A percentile compares a stretch with the other conserved stretches of the same genome.
phyloP scores from a whole-genome alignment of 2,113 vertebrate genomes.

The Lontra canadensis region DNA sequence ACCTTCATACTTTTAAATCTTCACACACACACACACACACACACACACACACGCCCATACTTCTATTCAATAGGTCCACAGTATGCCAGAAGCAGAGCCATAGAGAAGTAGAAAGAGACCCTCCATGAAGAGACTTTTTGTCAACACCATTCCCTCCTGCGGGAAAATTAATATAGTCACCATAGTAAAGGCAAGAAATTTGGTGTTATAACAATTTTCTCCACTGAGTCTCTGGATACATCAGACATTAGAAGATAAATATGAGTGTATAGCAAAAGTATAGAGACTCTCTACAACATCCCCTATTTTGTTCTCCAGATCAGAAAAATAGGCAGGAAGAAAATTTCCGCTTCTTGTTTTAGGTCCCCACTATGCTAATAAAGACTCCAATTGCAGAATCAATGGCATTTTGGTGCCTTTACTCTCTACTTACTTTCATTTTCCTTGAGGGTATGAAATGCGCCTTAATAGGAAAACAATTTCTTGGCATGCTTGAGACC shows the following conservation, averaged over 20 bases:
- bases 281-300: not conserved
- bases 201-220: not conserved
- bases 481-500: not conserved
- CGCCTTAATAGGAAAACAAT: not conserved
- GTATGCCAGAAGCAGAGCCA: not conserved
- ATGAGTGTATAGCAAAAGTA: not conserved
- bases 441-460: not conserved
- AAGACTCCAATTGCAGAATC: not conserved
- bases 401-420: not conserved
- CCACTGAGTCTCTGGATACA: not conserved
- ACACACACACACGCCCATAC: not conserved
- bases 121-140: not conserved
- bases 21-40: not conserved
- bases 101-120: not conserved
- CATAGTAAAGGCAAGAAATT: not conserved
- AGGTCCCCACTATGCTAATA: not conserved
- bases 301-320: not conserved
- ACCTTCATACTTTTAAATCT: not conserved
- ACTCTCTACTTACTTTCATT: not conserved
- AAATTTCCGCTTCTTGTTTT: not conserved
- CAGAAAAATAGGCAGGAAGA: not conserved
- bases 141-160: not conserved
- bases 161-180: not conserved
- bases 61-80: not conserved
- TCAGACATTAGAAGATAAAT: not conserved